Evolutionary conservation across 2,797 vertebrate species (phyloP), one percentile per base, ranked within the genome.

Genomic region (Crenuchus spilurus): DNA sequence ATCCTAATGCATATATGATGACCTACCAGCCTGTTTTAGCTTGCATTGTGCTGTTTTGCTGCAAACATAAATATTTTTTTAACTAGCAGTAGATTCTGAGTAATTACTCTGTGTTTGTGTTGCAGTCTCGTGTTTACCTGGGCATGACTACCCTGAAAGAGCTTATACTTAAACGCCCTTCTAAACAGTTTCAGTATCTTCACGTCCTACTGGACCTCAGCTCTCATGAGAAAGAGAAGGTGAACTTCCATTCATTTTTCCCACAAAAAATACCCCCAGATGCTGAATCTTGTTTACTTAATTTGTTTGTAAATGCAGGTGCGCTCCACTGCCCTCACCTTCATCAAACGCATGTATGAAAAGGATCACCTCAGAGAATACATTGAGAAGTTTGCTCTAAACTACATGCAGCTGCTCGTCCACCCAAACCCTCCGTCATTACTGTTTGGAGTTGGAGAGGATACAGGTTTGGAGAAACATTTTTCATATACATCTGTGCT

Each of bases 191-290:
- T 80, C 96, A 98, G 88, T 98, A 97, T 57, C 93, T 99, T 30
- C 96, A 98, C 0, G 95, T 98, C 0, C 92, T 99, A 2, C 88
- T 99, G 66, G 95, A 99, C 80, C 94, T 99, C 77, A 98, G 96
- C 91, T 98, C 96, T 0, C 95, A 98, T 0, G 96, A 99, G 52
- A 98, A 98, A 79, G 97, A 98, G 82, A 97, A 97, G 94, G 96
- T 96, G 44, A 57, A 0, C 0, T n/a, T 33, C 20, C 14, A 11
- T 11, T 4, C 7, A 3, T 6, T 4, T 18, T 30, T 44, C 14
- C 26, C 33, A 2, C 9, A 7, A 41, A 13, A 22, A 4, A 24
- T 11, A 13, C 28, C 11, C 28, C 11, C 28, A 6, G 8, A 10
- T 52, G 51, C 14, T 54, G 14, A 55, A 31, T 7, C 1, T n/a